Evolutionary conservation across 2,888 invertebrate genomes (phyloP), one percentile per base, ranked within the genome.

Genomic region (Holacanthella duospinosa): DNA sequence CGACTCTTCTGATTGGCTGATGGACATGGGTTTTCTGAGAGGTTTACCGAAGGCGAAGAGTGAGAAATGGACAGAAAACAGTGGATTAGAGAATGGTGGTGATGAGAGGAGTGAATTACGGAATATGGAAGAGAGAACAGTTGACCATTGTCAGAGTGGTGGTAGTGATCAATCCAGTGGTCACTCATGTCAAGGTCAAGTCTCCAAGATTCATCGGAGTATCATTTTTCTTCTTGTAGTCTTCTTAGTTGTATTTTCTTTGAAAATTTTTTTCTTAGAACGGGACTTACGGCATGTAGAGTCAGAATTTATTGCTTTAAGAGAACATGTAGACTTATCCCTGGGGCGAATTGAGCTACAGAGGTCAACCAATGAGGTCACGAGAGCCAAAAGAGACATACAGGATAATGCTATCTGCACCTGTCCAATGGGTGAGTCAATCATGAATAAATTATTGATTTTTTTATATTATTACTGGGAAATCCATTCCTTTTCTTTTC

Each of bases 351-450:
- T 16, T 36, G 9, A 36, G 36, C 36, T n/a, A n/a, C 36, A 36
- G 36, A 12, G 6, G 36, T 36, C 36, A 16, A 36, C n/a, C n/a
- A n/a, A n/a, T n/a, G n/a, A n/a, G n/a, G 36, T 36, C 36, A 12
- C 9, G 36, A 36, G 6, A 16, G 16, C 36, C 36, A 59, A 27
- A 48, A 4, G 59, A 27, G 44, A 59, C 44, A 26, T 59, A 9
- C 29, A 59, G 27, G 59, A 59, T 28, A 59, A 59, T 59, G 59
- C 59, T 12, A 59, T 59, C 44, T 59, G 59, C 28, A 59, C 43
- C 44, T 59, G 59, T 59, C 59, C 59, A 24, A 59, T 48, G 48
- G 59, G 59, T 59, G n/a, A n/a, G n/a, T n/a, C n/a, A n/a, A n/a
- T n/a, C n/a, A n/a, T n/a, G n/a, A n/a, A 21, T n/a, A 4, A 48